phyloP scores from a whole-genome alignment of 2,113 vertebrate species.

The Hypanus sabinus region DNA sequence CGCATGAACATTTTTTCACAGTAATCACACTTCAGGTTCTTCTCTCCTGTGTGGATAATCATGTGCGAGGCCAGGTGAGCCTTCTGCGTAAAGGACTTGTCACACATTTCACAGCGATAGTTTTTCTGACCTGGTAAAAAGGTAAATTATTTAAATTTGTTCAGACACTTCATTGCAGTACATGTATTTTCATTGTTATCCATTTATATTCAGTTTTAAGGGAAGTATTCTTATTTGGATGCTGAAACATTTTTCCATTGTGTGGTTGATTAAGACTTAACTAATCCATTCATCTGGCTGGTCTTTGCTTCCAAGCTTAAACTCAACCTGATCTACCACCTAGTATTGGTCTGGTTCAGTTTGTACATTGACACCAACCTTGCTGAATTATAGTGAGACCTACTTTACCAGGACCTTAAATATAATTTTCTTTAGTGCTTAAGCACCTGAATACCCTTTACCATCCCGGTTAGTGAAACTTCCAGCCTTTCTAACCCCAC shows the following conservation, averaged over 20 bases:
- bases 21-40: conserved; percentile 93
- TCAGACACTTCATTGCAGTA: neutral
- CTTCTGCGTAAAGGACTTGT: conserved; percentile 93
- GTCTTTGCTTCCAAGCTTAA: neutral
- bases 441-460: neutral
- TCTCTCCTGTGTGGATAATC: conserved; percentile 88
- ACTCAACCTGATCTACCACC: neutral
- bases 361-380: neutral
- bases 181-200: neutral
- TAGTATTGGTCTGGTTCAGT: neutral
- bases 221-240: neutral
- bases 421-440: neutral
- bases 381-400: neutral
- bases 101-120: conserved; percentile 81
- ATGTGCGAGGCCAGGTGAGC: conserved; percentile 91
- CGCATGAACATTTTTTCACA: conserved; percentile 88
- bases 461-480: neutral
- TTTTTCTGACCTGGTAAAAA: conserved; percentile 83
- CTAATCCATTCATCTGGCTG: neutral
- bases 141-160: neutral
- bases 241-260: neutral
- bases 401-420: neutral
- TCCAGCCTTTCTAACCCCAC: neutral
- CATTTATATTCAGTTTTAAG: neutral
- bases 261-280: neutral